phyloP scores from a whole-genome alignment of 1,140 invertebrate species.

The Stratiolaelaps scimitus region DNA sequence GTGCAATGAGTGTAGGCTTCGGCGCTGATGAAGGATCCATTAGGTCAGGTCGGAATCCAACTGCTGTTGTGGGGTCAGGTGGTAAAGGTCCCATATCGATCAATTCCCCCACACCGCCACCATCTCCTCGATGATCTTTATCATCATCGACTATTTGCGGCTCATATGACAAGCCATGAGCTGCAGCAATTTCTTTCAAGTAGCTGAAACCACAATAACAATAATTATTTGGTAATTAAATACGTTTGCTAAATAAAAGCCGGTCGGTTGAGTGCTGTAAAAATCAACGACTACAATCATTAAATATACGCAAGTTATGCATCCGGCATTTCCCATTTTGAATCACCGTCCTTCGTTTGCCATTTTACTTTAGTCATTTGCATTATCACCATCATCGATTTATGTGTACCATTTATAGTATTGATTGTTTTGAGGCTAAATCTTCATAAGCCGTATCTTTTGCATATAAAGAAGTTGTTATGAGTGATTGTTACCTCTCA shows the following conservation, averaged over 20 bases:
- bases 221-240: neutral
- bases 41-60: constrained; percentile 16
- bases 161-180: constrained; percentile 15
- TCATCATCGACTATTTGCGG: constrained; percentile 4
- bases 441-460: neutral
- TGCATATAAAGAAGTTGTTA: neutral
- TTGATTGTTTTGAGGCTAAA: neutral
- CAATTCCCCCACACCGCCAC: neutral
- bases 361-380: no score
- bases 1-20: constrained; percentile 2
- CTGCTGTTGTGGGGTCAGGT: neutral
- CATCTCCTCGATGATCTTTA: neutral
- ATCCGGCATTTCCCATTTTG: no score
- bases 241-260: no score
- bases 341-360: no score
- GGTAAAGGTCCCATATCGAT: neutral
- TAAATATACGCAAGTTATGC: neutral
- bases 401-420: no score
- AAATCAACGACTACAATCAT: constrained; percentile 13
- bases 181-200: constrained; percentile 10
- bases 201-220: constrained; percentile 28
- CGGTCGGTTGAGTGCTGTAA: no score
- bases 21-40: constrained; percentile 12
- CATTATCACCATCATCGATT: no score
- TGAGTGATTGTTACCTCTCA: constrained; percentile 71